Percentiles rank a stretch among this genome's conserved stretches.
Conservation (phyloP, 2,113 vertebrate genomes). For the Entomyzon cyanotis region DNA sequence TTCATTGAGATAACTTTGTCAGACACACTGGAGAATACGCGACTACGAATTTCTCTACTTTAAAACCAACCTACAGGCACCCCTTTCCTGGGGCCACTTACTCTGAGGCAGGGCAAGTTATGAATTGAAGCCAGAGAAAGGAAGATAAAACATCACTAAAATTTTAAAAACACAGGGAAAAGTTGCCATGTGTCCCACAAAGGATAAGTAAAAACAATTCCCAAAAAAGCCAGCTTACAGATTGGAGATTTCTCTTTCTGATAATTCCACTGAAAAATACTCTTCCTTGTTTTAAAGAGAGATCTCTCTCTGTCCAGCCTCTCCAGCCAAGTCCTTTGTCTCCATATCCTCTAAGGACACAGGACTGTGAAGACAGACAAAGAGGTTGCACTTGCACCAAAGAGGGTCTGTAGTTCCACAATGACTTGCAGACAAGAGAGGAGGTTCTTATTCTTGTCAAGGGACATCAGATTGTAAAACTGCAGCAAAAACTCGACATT, state of each 20-base stretch:
- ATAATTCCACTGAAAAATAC: background rate
- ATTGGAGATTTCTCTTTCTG: background rate
- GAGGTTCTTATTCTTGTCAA: background rate
- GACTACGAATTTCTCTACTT: background rate
- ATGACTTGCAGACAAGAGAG: background rate
- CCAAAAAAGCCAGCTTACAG: background rate
- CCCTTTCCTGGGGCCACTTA: background rate
- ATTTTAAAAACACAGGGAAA: constrained; percentile 7
- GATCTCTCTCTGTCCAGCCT: background rate
- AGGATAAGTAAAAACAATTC: constrained; percentile 16
- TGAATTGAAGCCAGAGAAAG: constrained; percentile 38
- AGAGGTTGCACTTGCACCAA: background rate
- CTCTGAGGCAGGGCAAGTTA: constrained; percentile 22
- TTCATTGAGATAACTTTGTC: background rate
- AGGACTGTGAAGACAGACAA: background rate
- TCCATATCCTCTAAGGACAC: background rate
- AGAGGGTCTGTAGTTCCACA: background rate
- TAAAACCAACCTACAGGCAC: constrained; percentile 8
- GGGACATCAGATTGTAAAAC: background rate
- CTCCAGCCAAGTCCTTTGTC: background rate
- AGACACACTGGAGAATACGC: background rate
- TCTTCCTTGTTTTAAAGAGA: background rate
- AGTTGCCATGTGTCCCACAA: background rate
- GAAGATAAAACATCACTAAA: constrained; percentile 8
- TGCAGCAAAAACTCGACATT: background rate